Conservation (phyloP, 2,797 vertebrate species). For the Hapalemur alaotrensis region DNA sequence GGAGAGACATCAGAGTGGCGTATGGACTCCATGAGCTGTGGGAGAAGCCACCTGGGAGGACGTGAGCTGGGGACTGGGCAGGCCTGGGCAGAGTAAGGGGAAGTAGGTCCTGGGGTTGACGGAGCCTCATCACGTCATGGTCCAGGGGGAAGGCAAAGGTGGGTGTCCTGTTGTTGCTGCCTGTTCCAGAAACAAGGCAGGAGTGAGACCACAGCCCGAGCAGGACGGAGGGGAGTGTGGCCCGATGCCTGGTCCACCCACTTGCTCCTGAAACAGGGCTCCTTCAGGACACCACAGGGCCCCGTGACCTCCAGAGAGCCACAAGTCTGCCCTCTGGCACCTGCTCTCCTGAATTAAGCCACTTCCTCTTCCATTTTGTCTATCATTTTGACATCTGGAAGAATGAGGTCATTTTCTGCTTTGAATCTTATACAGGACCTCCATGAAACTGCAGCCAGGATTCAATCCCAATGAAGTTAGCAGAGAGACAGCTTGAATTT, state of each 20-base stretch:
- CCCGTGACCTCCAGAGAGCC: not conserved
- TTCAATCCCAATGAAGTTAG: not conserved
- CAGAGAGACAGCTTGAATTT: not conserved
- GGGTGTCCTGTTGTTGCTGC: too few species aligned
- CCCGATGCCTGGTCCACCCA: accelerated
- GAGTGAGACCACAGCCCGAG: not conserved
- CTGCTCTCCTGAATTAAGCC: not conserved
- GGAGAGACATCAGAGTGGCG: not conserved
- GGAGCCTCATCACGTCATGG: not conserved
- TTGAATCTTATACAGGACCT: not conserved
- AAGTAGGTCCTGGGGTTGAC: not conserved
- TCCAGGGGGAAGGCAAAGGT: not conserved
- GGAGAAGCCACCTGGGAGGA: not conserved
- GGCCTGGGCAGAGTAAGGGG: not conserved
- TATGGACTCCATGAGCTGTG: too few species aligned
- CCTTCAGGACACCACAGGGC: not conserved
- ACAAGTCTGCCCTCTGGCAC: not conserved
- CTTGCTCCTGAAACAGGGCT: not conserved
- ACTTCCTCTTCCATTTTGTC: not conserved
- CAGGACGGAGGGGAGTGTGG: not conserved
- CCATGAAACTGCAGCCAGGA: not conserved
- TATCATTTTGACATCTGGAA: not conserved
- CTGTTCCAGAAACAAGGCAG: not conserved
- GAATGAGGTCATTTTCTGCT: not conserved
- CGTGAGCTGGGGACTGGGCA: not conserved